Base-by-base conservation (phyloP, 2,113 vertebrate genomes). In the Gobio gobio region DNA sequence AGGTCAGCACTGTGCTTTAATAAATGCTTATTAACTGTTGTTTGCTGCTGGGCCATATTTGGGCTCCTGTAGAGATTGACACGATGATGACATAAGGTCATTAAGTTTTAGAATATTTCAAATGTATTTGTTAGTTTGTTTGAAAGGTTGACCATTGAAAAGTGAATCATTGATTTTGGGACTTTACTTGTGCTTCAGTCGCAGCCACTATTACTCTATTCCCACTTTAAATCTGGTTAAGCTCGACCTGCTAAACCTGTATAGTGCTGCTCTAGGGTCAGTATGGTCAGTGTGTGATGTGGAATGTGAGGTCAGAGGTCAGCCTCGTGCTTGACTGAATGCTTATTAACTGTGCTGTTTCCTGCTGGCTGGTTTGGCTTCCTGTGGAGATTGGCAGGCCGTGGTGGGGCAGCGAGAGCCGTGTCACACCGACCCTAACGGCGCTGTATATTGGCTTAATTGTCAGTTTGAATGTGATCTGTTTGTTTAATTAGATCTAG, bases 401-500 rank as follows among this genome's bases (percentile, higher is more conserved):
- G 20, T 86, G 47, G 66, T 66, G 84, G 83, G 82, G 85, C 78
- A 81, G 86, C 70, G 58, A 81, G 73, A n/a, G 59, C 72, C 58
- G 45, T 47, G 61, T 87, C 77, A 49, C 24, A 86, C 54, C 43
- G 63, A 72, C 86, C 20, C 59, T 59, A 89, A 87, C 83, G 22
- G 86, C 45, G 80, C 80, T 51, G 43, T 82, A 82, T 85, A 85
- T 86, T 81, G 85, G 63, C 75, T 86, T 90, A 85, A 90, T 88
- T 87, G 87, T 90, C 87, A 90, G 83, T 86, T 77, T 76, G 70
- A 86, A 81, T 81, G 86, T 83, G 86, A 45, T 82, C 74, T 64
- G 86, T 83, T 78, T 76, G 81, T 86, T 79, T 89, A 87, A 89
- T 89, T 85, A 89, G 75, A 87, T 82, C 70, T 72, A 78, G 85